Base-by-base conservation (phyloP, 1,140 invertebrate genomes). In the Andrena cerasifolii region DNA sequence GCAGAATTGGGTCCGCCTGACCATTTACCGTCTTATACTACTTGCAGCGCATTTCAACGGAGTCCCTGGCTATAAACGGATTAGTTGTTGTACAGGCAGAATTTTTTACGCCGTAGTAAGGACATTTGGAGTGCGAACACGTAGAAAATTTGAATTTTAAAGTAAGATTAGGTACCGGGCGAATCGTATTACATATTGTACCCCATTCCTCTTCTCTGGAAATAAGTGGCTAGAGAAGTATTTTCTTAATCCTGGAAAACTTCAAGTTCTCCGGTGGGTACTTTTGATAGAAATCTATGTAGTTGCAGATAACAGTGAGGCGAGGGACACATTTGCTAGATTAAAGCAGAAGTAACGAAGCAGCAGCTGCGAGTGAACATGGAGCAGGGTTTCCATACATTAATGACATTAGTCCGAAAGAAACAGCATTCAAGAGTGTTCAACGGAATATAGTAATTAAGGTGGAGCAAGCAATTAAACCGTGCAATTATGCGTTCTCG, bases 91-190 rank as follows among this genome's bases (percentile, higher is more conserved):
- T n/a, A n/a, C n/a, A n/a, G n/a, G n/a, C n/a, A n/a, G n/a, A n/a
- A n/a, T n/a, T n/a, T n/a, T n/a, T n/a, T n/a, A n/a, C n/a, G n/a
- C n/a, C n/a, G n/a, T n/a, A n/a, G n/a, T n/a, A n/a, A n/a, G 24
- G 40, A 40, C n/a, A 16, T 45, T 59, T 31, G 54, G 7, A 71
- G 45, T 59, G n/a, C 10, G 68, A 31, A 31, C 68, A 59, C 54
- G 54, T 45, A 45, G 36, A 7, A 3, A 21, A 71, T 71, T 61
- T 71, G 68, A 71, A 71, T 71, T 71, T 71, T 28, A 45, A 28
- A 71, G 59, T 47, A 18, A 5, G 18, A 24, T 70, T 70, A 36
- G 36, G 43, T 56, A 56, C 36, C n/a, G n/a, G 6, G 18, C 36
- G 12, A 4, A 33, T 3, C 18, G 67, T 58, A 31, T 70, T 53